phyloP scores from a whole-genome alignment of 1,140 invertebrate genomes.

The Nautilus pompilius region DNA sequence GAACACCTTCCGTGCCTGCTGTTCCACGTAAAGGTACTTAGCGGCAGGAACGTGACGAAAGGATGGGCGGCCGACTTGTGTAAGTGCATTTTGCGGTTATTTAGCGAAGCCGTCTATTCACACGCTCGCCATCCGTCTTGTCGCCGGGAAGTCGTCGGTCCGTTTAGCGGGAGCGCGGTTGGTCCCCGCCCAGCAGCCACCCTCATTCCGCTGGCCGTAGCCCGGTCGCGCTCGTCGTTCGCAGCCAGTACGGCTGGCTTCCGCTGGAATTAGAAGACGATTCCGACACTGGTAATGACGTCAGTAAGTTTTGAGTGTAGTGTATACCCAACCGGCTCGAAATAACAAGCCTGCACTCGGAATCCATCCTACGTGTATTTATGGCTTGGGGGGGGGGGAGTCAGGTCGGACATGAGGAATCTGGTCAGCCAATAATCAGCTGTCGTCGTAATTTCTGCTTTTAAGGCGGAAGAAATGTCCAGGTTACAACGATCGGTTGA shows the following conservation, averaged over 20 bases:
- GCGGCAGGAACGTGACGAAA: conserved; percentile 38
- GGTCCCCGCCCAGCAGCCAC: not conserved
- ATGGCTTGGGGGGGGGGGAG: too few species aligned
- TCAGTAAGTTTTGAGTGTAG: too few species aligned
- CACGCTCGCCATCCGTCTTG: not conserved
- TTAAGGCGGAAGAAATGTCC: too few species aligned
- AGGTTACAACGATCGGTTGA: too few species aligned
- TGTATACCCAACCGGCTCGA: too few species aligned
- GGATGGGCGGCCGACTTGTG: conserved; percentile 40
- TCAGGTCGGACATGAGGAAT: too few species aligned
- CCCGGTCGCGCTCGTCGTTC: not conserved
- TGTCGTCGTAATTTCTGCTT: too few species aligned
- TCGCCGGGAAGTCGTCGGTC: not conserved
- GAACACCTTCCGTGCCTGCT: conserved; percentile 43
- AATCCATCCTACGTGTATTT: too few species aligned
- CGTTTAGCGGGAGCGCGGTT: not conserved
- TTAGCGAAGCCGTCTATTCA: not conserved
- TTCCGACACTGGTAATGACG: too few species aligned
- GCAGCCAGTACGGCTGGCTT: not conserved
- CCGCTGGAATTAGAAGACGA: not conserved
- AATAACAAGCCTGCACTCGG: too few species aligned
- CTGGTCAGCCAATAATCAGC: too few species aligned
- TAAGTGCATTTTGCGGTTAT: conserved; percentile 13
- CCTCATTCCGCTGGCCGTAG: not conserved
- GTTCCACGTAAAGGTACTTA: conserved; percentile 31